phyloP scores from a whole-genome alignment of 2,888 invertebrate species.

The Gandaritis pyraliata region DNA sequence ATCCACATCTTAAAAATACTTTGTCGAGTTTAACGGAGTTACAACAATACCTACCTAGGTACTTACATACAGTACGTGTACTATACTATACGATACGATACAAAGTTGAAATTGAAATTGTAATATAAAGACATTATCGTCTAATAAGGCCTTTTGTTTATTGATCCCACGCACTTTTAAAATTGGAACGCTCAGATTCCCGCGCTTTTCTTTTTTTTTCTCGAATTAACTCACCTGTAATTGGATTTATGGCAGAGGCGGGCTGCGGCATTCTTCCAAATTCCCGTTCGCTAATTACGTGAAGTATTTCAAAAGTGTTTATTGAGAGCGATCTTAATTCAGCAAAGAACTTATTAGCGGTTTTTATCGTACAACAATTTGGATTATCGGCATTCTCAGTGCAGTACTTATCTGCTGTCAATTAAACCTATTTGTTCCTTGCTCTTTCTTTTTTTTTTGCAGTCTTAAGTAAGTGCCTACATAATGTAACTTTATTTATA shows the following conservation, averaged over 20 bases:
- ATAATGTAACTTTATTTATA: too few relatives aligned
- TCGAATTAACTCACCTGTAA: slow-evolving; percentile 74
- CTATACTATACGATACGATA: too few relatives aligned
- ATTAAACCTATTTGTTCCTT: slow-evolving; percentile 2
- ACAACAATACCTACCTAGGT: too few relatives aligned
- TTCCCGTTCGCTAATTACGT: slow-evolving; percentile 68
- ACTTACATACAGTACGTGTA: too few relatives aligned
- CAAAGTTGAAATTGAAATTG: slow-evolving; percentile 21
- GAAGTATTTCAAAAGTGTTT: slow-evolving; percentile 72
- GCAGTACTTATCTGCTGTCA: background rate
- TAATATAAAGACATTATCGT: slow-evolving; percentile 39
- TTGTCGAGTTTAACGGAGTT: too few relatives aligned
- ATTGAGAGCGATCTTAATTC: slow-evolving; percentile 65
- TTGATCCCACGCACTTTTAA: slow-evolving; percentile 45
- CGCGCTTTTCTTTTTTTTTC: slow-evolving; percentile 52
- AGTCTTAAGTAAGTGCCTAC: too few relatives aligned
- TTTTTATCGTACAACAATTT: slow-evolving; percentile 47
- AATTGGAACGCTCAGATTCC: slow-evolving; percentile 42
- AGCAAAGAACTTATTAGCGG: slow-evolving; percentile 55
- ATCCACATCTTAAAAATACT: too few relatives aligned
- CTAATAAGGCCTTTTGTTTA: slow-evolving; percentile 46
- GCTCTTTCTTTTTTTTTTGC: too few relatives aligned
- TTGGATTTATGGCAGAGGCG: slow-evolving; percentile 67
- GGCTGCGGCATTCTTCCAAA: slow-evolving; percentile 57
- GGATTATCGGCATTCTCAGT: slow-evolving; percentile 50